Evolutionary conservation across 37 sponge, comb jelly and placozoan species (phyloP).

Genomic region (Bolinopsis microptera): DNA sequence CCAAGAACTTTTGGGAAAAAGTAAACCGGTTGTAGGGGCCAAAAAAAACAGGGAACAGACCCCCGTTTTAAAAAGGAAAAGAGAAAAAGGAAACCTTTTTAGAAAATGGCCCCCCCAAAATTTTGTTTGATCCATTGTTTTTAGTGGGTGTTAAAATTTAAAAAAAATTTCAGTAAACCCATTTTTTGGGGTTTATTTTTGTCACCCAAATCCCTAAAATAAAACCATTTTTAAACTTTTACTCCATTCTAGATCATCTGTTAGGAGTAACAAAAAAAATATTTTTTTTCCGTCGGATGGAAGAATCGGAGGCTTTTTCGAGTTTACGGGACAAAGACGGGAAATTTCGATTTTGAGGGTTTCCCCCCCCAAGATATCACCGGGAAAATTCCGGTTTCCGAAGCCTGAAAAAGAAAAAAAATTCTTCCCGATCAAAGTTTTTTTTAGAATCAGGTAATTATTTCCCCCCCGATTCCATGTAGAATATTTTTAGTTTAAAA

Average conservation of each 20-base stretch:
- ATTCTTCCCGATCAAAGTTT: background rate
- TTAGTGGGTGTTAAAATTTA: too few species aligned
- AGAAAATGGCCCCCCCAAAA: background rate
- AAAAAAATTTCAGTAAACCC: background rate
- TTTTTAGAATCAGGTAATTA: conserved; percentile 43
- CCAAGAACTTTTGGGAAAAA: too few species aligned
- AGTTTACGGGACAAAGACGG: background rate
- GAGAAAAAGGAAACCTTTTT: background rate
- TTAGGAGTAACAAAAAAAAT: too few species aligned
- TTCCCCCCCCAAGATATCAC: background rate
- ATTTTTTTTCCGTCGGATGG: background rate
- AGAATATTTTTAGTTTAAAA: too few species aligned
- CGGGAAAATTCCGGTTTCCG: background rate
- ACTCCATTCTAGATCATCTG: too few species aligned
- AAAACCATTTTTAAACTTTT: too few species aligned
- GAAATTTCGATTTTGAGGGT: conserved; percentile 2
- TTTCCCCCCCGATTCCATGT: too few species aligned
- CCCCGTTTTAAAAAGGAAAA: too few species aligned
- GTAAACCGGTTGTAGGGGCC: too few species aligned
- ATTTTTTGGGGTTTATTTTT: too few species aligned
- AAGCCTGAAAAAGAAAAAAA: background rate
- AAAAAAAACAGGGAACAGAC: too few species aligned
- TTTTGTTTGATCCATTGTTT: background rate
- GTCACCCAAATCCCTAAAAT: too few species aligned
- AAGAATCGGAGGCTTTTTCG: conserved; percentile 1